Evolutionary conservation across 2,797 vertebrate genomes (phyloP).

Genomic region (Enteromius mattozi): DNA sequence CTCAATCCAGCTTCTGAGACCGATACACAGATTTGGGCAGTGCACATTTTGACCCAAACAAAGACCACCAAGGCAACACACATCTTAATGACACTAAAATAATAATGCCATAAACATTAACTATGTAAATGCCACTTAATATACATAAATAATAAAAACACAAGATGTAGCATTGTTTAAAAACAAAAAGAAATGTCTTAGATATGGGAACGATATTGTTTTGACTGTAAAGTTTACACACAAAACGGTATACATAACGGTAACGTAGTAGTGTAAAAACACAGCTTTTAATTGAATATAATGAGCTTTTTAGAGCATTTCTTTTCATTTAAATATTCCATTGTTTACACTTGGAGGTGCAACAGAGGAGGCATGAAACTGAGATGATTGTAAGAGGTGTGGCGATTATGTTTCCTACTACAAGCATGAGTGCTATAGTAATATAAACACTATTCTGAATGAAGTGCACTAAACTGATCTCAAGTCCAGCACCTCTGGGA

Average conservation of each 20-base stretch:
- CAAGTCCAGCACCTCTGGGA: slow-evolving; percentile 11
- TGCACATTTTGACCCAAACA: neutral
- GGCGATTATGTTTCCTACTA: slow-evolving; percentile 6
- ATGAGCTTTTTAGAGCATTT: neutral
- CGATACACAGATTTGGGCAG: neutral
- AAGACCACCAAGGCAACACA: neutral
- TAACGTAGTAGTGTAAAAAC: no score
- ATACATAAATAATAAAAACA: neutral
- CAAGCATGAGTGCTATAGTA: neutral
- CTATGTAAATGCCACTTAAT: neutral
- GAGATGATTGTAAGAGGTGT: neutral
- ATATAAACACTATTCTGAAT: slow-evolving; percentile 22
- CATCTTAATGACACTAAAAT: neutral
- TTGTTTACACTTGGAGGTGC: neutral
- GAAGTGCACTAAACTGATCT: slow-evolving; percentile 21
- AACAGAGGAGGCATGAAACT: neutral
- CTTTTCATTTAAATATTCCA: neutral
- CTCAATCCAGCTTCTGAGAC: neutral
- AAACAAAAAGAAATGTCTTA: neutral
- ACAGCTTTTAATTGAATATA: neutral
- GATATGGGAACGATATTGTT: neutral
- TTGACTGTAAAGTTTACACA: neutral
- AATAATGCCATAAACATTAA: neutral
- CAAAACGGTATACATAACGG: neutral
- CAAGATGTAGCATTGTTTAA: neutral